Base-by-base conservation (phyloP, 2,797 vertebrate genomes). In the Lithobates pipiens region DNA sequence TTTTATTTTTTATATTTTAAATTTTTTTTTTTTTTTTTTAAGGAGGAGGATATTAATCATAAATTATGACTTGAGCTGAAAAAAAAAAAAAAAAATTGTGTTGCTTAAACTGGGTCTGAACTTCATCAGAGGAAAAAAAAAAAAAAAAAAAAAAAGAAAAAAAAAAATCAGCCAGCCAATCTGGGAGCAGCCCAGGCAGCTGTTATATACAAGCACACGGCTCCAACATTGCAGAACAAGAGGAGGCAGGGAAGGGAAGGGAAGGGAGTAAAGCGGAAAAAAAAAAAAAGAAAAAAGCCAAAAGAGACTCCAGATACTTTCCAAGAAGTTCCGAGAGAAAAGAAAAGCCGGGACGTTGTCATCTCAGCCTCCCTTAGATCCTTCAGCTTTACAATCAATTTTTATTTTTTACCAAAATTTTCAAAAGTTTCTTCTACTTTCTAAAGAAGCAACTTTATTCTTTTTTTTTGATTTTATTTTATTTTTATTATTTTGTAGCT, bases 151-250 rank as follows among this genome's bases (percentile, higher is more conserved):
- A 46, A 13, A 5, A 34, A 34, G 7, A 36, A 36, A 36, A 36
- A 36, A 36, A 36, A 36, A 36, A 36, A 7, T 36, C 34, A 36
- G 34, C 34, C 34, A 57, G 71, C 88, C 88, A 88, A 88, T 88
- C 77, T 32, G 10, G 27, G 44, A 11, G 29, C 32, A n/a, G 75
- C 76, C 36, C 63, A 54, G 70, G 36, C 36, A 84, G 83, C 78
- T 85, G 82, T 81, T 84, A 80, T 77, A 80, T 77, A 82, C 69
- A 74, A 4, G 77, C 70, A 72, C 34, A 6, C 73, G 13, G 80
- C 79, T 27, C 42, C 85, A 77, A 67, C 79, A 76, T 42, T 42
- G 36, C 54, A 77, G 85, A 78, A 85, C 76, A 78, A 85, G 83
- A 79, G 84, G 57, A 68, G 36, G 57, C 39, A 32, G 67, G 78